Evolutionary conservation across 2,113 vertebrate genomes (phyloP).

Genomic region (Gulo gulo): DNA sequence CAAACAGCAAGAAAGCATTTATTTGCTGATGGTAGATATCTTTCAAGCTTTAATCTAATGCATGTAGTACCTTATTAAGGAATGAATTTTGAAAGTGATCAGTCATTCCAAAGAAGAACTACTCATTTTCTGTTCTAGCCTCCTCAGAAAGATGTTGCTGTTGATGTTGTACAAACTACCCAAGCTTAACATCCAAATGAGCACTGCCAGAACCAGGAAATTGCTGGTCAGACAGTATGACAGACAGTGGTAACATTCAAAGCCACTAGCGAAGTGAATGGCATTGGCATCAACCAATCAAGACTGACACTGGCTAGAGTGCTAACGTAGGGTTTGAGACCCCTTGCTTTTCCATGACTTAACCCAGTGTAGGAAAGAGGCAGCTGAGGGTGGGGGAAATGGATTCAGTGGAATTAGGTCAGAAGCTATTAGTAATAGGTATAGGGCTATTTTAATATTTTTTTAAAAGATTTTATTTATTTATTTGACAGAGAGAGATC

Average conservation of each 20-base stretch:
- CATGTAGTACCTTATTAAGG: background rate
- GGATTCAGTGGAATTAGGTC: background rate
- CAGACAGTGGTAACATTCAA: background rate
- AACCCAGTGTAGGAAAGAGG: background rate
- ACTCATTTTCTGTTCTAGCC: slow-evolving; percentile 2
- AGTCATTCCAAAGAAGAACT: slow-evolving; percentile 6
- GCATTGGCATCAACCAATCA: background rate
- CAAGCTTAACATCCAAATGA: slow-evolving; percentile 17
- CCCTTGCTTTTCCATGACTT: background rate
- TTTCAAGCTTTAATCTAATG: background rate
- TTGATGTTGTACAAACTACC: background rate
- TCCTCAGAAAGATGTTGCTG: background rate
- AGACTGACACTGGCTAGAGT: background rate
- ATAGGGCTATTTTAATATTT: slow-evolving; percentile 4
- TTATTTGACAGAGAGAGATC: too few relatives aligned
- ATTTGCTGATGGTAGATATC: background rate
- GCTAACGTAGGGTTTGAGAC: background rate
- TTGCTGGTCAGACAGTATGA: background rate
- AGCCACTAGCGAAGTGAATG: background rate
- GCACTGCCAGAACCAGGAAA: background rate
- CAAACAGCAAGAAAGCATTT: background rate
- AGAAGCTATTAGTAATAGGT: background rate
- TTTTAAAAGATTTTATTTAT: too few relatives aligned
- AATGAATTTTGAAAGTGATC: background rate
- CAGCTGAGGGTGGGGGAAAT: background rate